Base-by-base conservation (phyloP, 2,797 vertebrate genomes). In the Steatocranus sp. region DNA sequence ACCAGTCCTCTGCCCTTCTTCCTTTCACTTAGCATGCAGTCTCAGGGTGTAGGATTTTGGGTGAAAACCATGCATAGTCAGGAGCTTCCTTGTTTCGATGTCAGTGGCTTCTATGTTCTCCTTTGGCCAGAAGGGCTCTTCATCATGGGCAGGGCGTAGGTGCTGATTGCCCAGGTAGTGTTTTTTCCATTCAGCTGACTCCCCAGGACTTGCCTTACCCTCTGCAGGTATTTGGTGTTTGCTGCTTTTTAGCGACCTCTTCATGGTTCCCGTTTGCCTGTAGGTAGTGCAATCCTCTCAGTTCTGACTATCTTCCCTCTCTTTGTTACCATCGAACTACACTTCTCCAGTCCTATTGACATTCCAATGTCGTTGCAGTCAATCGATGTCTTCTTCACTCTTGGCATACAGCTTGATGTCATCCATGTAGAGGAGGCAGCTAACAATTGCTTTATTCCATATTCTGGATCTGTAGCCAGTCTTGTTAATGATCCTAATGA, bases 241-340 rank as follows among this genome's bases (percentile, higher is more conserved):
- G 56, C 10, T 0, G 1, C 2, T 61, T 34, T 34, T 32, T 34
- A 34, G 56, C 1, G 0, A 0, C 30, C 17, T n/a, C 17, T 61
- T 61, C 10, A 1, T 34, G 6, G 17, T 34, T 61, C 10, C 56
- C 5, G 6, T 61, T 61, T 61, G 17, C 30, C 17, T 34, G 56
- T 61, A 17, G 56, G 30, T 61, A 34, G 17, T 61, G 10, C 56
- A 61, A 7, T 61, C 30, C 17, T 32, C 17, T 34, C 17, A 61
- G 56, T 0, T 61, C 27, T 58, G 27, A 58, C 27, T 32, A 32
- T 11, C 30, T 58, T 58, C 30, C 54, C 9, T 58, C 17, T 58
- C 30, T 61, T 61, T 34, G 30, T 58, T 58, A 58, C 27, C 27
- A 32, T 3, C 15, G 1, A 58, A 11, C 54, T 58, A 61, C 56